phyloP scores from a whole-genome alignment of 2,113 vertebrate genomes.

The Ochotona princeps region DNA sequence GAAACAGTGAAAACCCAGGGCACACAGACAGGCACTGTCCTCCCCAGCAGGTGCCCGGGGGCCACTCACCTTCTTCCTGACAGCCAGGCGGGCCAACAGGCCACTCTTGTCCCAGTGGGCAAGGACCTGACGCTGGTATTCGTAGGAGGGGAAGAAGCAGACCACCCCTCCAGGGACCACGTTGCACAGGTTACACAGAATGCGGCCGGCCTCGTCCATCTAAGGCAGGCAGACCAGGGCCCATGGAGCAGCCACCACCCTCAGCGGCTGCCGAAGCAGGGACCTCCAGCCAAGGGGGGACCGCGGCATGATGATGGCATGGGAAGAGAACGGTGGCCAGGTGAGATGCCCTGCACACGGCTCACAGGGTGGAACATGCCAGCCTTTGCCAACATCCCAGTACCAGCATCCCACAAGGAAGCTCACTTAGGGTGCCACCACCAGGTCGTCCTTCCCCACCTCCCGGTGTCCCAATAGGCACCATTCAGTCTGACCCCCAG shows the following conservation, averaged over 20 bases:
- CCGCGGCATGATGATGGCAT: fast-evolving
- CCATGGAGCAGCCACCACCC: background rate
- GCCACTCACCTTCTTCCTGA: conserved; percentile 92
- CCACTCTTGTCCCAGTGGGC: conserved; percentile 93
- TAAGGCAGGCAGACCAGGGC: conserved; percentile 69
- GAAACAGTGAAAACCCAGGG: background rate
- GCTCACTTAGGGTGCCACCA: background rate
- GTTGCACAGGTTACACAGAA: conserved; percentile 94
- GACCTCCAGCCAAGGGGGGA: background rate
- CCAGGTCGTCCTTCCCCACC: background rate
- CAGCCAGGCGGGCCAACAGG: conserved; percentile 86
- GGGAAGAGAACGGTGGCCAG: fast-evolving
- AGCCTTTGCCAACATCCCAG: background rate
- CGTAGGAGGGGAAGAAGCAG: conserved; percentile 97
- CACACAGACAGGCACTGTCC: background rate
- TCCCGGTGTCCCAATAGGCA: background rate
- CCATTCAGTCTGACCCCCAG: fast-evolving
- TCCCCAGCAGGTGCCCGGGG: background rate
- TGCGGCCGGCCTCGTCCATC: conserved; percentile 95
- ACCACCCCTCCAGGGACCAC: conserved; percentile 94
- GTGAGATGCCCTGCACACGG: no score
- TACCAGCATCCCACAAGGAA: background rate
- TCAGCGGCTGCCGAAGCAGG: background rate
- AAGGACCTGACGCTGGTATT: conserved; percentile 91
- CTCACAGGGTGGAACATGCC: fast-evolving